Evolutionary conservation across 2,797 vertebrate species (phyloP).

Genomic region (Heteromormyrus szaboi): DNA sequence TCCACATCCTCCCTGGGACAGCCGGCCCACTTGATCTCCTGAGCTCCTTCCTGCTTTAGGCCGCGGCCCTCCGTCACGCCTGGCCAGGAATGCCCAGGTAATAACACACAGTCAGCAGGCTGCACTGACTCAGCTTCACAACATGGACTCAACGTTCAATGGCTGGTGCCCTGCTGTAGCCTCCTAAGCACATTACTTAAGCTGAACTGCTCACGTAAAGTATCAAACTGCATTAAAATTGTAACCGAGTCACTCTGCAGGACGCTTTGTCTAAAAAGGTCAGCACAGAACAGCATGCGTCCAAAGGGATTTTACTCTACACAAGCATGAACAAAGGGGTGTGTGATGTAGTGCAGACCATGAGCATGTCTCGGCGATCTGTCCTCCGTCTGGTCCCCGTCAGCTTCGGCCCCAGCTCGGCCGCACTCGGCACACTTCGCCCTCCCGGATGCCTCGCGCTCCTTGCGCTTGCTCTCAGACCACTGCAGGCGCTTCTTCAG

Average conservation of each 20-base stretch:
- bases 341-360: conserved; percentile 21
- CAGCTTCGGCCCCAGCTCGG: conserved; percentile 32
- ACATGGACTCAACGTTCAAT: background rate
- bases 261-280: background rate
- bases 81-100: conserved; percentile 23
- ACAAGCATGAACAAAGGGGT: background rate
- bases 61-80: conserved; percentile 32
- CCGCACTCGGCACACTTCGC: conserved; percentile 41
- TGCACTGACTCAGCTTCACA: background rate
- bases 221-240: background rate
- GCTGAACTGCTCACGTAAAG: background rate
- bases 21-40: conserved; percentile 40
- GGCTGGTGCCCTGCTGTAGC: background rate
- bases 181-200: conserved; percentile 1
- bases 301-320: background rate
- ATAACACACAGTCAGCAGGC: background rate
- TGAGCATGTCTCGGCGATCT: conserved; percentile 4
- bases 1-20: conserved; percentile 30
- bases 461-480: conserved; percentile 47
- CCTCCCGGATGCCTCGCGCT: conserved; percentile 23
- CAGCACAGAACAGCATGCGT: background rate
- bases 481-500: conserved; percentile 53
- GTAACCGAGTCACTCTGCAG: background rate
- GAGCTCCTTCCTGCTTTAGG: conserved; percentile 42
- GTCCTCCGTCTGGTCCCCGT: conserved; percentile 11